Evolutionary conservation across 2,888 invertebrate genomes (phyloP).

Genomic region (Dryocosmus kuriphilus): DNA sequence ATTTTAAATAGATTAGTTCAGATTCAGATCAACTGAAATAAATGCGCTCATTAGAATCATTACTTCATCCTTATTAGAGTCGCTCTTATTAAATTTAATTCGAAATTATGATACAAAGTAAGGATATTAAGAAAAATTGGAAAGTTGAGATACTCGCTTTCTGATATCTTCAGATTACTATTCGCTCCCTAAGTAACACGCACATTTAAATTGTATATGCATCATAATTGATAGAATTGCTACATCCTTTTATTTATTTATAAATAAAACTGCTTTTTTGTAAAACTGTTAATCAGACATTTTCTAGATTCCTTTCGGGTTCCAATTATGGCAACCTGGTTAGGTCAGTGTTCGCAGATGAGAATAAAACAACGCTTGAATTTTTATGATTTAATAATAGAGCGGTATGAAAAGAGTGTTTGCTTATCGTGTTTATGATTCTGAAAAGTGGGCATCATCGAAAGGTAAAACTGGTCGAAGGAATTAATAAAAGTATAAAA

Average conservation of each 20-base stretch:
- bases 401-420: slow-evolving; percentile 67
- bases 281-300: slow-evolving; percentile 6
- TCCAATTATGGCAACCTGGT: slow-evolving; percentile 31
- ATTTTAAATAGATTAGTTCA: too few relatives aligned
- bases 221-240: neutral
- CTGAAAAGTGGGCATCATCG: slow-evolving; percentile 16
- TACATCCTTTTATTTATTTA: neutral
- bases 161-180: slow-evolving; percentile 25
- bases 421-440: slow-evolving; percentile 69
- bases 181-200: neutral
- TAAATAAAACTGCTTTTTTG: neutral
- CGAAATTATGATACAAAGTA: too few relatives aligned
- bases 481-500: slow-evolving; percentile 2
- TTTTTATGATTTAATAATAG: slow-evolving; percentile 72
- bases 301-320: slow-evolving; percentile 4
- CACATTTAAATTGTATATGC: neutral
- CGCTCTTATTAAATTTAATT: too few relatives aligned
- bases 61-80: too few relatives aligned
- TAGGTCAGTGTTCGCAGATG: slow-evolving; percentile 29
- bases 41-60: too few relatives aligned
- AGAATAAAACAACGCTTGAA: slow-evolving; percentile 38
- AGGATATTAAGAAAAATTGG: neutral
- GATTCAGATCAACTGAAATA: too few relatives aligned
- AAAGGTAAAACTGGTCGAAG: slow-evolving; percentile 12
- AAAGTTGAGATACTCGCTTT: slow-evolving; percentile 21